A percentile compares a stretch with the other conserved stretches of the same genome.
phyloP scores from a whole-genome alignment of 2,888 invertebrate genomes.

The Schizaphis graminum region DNA sequence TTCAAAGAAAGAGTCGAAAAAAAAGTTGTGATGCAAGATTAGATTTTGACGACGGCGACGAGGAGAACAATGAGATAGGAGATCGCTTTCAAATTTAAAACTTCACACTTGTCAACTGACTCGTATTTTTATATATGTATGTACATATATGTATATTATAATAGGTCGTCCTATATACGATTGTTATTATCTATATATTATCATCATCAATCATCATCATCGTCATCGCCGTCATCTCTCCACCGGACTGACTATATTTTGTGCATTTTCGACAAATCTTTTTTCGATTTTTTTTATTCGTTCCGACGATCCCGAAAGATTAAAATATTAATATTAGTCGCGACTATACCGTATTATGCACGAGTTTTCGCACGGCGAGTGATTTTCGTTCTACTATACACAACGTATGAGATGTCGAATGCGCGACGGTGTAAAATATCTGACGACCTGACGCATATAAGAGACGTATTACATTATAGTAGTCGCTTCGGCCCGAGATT shows the following conservation, averaged over 20 bases:
- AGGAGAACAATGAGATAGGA: conserved; percentile 38
- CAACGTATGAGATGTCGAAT: background rate
- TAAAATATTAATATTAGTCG: background rate
- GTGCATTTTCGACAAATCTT: background rate
- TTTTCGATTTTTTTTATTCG: background rate
- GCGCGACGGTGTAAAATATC: background rate
- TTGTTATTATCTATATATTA: conserved; percentile 7
- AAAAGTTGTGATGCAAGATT: conserved; percentile 47
- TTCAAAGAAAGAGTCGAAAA: background rate
- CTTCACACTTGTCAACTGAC: conserved; percentile 61
- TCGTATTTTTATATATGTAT: background rate
- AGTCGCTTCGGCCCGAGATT: background rate
- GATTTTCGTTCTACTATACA: background rate
- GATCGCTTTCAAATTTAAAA: conserved; percentile 59
- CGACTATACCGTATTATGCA: background rate
- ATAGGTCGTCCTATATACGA: background rate
- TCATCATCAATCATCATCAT: background rate
- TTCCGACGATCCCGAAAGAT: background rate
- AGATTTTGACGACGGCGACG: conserved; percentile 23
- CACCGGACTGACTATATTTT: background rate
- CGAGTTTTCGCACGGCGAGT: background rate
- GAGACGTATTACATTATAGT: background rate
- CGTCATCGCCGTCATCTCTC: background rate
- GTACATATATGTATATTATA: background rate
- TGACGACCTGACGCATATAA: background rate